phyloP scores from a whole-genome alignment of 2,113 vertebrate species.

The Melospiza melodia region DNA sequence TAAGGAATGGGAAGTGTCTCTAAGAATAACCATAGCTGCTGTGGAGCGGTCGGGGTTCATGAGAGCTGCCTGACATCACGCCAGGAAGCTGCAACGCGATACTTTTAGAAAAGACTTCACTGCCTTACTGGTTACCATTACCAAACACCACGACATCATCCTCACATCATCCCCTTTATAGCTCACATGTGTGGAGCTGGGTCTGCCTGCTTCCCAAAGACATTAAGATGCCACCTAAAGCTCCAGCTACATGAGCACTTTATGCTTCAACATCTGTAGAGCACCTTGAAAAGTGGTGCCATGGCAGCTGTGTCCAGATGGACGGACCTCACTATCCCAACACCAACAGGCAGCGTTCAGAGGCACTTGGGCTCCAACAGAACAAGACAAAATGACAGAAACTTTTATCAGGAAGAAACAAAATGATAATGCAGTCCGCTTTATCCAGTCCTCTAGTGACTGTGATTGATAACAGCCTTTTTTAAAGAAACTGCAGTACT shows the following conservation, averaged over 20 bases:
- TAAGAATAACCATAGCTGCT: constrained; percentile 31
- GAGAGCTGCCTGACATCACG: not conserved
- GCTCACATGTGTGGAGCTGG: not conserved
- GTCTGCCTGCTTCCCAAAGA: not conserved
- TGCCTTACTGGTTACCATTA: not conserved
- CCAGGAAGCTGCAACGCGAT: constrained; percentile 6
- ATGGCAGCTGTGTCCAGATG: not conserved
- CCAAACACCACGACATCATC: not conserved
- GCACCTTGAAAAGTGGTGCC: not conserved
- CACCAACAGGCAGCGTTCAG: not conserved
- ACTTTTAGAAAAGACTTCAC: not conserved
- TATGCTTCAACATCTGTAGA: not conserved
- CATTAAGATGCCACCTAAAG: not conserved
- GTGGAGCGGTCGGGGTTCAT: not conserved
- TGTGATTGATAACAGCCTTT: not conserved
- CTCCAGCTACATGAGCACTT: not conserved
- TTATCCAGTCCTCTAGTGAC: not conserved
- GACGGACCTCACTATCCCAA: not conserved
- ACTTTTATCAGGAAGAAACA: not conserved
- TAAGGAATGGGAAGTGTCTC: constrained; percentile 34
- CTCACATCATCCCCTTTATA: not conserved
- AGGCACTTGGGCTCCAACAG: not conserved
- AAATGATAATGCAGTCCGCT: not conserved
- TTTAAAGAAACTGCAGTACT: not conserved
- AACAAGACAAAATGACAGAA: not conserved